A percentile compares a stretch with the other conserved stretches of the same genome.
Evolutionary conservation across 2,113 vertebrate genomes (phyloP).

Genomic region (Xiphophorus couchianus): DNA sequence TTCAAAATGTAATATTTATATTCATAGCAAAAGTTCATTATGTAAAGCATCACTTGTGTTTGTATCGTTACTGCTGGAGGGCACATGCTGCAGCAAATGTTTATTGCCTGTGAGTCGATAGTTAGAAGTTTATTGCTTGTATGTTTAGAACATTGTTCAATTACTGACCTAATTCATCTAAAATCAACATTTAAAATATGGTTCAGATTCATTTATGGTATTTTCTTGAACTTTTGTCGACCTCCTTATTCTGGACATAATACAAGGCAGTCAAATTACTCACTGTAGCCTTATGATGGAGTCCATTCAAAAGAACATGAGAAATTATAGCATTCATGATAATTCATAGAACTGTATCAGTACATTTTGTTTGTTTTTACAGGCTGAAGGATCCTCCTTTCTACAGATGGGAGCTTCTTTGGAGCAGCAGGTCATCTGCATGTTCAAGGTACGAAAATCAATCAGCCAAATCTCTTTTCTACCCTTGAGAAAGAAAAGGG

Average conservation of each 20-base stretch:
- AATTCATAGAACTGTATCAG: neutral
- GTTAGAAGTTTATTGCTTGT: neutral
- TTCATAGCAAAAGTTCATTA: neutral
- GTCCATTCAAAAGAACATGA: no score
- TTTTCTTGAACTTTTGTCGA: neutral
- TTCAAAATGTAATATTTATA: slow-evolving; percentile 2
- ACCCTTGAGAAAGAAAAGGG: neutral
- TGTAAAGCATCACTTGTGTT: neutral
- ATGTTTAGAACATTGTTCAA: neutral
- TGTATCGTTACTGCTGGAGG: neutral
- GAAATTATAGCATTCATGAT: neutral
- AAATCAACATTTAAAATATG: neutral
- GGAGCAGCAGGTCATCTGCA: slow-evolving; percentile 93
- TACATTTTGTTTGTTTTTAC: slow-evolving; percentile 30
- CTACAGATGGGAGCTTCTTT: slow-evolving; percentile 96
- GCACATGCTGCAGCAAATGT: neutral
- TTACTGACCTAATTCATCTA: neutral
- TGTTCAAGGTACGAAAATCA: slow-evolving; percentile 86
- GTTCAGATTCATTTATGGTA: neutral
- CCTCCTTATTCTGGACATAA: neutral
- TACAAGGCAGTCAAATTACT: neutral
- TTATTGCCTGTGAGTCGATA: neutral
- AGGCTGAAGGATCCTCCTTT: slow-evolving; percentile 93
- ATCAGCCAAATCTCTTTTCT: neutral
- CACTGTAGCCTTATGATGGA: neutral